Conservation (phyloP, 1,140 invertebrate genomes). For the Drosophila willistoni region DNA sequence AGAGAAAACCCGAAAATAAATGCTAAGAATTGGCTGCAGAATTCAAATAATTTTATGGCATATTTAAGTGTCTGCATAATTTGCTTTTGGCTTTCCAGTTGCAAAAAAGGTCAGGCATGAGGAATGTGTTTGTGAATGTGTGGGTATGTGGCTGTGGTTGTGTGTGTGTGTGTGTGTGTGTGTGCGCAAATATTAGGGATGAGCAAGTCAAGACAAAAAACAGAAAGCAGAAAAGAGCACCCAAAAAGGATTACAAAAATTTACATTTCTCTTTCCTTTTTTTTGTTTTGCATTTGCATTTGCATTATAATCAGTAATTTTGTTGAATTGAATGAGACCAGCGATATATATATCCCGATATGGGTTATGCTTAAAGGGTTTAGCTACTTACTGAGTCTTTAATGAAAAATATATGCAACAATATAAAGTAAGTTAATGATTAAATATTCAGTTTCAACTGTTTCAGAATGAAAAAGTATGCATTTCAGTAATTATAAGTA, state of each 20-base stretch:
- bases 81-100: conserved; percentile 50
- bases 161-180: conserved; percentile 12
- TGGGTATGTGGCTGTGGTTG: conserved; percentile 23
- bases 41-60: conserved; percentile 78
- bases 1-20: conserved; percentile 15
- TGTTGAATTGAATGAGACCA: neutral
- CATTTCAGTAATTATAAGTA: too few species aligned
- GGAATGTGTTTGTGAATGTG: conserved; percentile 5
- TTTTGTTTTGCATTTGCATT: neutral
- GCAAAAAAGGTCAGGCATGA: conserved; percentile 18
- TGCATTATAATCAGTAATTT: conserved; percentile 11
- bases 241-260: conserved; percentile 9
- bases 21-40: conserved; percentile 65
- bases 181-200: conserved; percentile 5
- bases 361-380: neutral
- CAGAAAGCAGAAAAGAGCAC: neutral
- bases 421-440: too few species aligned
- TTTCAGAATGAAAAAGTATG: too few species aligned
- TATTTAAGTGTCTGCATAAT: conserved; percentile 77
- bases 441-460: too few species aligned
- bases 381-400: neutral
- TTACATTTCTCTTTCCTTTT: conserved; percentile 4
- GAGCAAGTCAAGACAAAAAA: neutral
- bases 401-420: too few species aligned
- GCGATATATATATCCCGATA: neutral